These are phyloP conservation scores for Petrocephalus sullivani DNA, from an alignment of 2,797 vertebrate genomes.

Conservation along the genomic window DNA sequence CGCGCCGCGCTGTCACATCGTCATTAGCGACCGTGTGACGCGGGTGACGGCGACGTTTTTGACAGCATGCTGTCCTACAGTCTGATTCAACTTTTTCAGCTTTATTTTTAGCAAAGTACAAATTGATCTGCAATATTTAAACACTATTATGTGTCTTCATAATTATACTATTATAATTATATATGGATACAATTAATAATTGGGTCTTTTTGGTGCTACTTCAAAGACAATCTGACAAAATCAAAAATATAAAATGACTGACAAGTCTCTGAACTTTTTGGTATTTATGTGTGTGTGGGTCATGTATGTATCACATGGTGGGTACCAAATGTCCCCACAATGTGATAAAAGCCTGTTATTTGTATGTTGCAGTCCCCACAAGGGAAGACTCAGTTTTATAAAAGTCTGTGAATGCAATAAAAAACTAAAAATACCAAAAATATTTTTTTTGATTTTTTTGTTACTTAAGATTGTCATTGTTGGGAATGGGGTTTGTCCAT, in stretches of 20 bases:
- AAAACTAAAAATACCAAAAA: background rate
- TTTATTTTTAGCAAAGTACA: slow-evolving; percentile 8
- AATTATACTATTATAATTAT: slow-evolving; percentile 12
- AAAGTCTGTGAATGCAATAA: background rate
- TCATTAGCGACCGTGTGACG: background rate
- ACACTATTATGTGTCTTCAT: background rate
- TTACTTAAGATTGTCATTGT: background rate
- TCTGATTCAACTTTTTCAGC: background rate
- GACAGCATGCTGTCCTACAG: background rate
- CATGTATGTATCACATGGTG: background rate
- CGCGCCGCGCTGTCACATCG: background rate
- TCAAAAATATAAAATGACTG: background rate
- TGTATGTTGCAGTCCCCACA: background rate
- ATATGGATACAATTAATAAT: slow-evolving; percentile 12
- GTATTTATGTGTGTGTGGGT: background rate
- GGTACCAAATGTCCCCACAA: background rate
- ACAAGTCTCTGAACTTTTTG: background rate
- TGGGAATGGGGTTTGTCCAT: background rate
- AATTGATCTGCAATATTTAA: slow-evolving; percentile 9
- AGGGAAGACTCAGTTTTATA: background rate
- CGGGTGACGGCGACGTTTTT: background rate
- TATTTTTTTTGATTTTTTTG: background rate
- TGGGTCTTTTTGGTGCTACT: slow-evolving; percentile 32
- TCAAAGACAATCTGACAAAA: slow-evolving; percentile 34
- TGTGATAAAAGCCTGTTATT: background rate